A percentile compares a stretch with the other conserved stretches of the same genome.
phyloP scores from a whole-genome alignment of 2,797 vertebrate species.

The Typhlichthys subterraneus region DNA sequence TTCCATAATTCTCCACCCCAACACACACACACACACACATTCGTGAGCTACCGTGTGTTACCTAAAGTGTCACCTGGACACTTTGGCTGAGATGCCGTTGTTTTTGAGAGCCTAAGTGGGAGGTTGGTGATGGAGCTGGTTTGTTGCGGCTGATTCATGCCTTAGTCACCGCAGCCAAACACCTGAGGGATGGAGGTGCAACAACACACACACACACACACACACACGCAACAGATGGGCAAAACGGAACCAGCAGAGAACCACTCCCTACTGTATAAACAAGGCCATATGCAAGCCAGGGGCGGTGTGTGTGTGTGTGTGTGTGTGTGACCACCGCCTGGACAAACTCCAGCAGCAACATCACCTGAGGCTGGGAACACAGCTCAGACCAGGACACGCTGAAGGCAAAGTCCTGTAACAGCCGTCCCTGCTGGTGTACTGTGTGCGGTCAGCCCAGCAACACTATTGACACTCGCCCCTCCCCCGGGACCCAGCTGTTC shows the following conservation, averaged over 20 bases:
- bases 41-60: not conserved
- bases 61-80: constrained; percentile 49
- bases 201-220: constrained; percentile 22
- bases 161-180: constrained; percentile 54
- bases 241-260: constrained; percentile 32
- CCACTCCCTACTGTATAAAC: constrained; percentile 38
- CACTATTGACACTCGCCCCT: constrained; percentile 33
- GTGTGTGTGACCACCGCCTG: constrained; percentile 33
- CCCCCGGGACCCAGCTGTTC: constrained; percentile 27
- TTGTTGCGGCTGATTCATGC: constrained; percentile 49
- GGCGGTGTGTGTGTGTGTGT: constrained; percentile 10
- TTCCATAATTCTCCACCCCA: constrained; percentile 32
- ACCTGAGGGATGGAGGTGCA: constrained; percentile 48
- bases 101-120: constrained; percentile 40
- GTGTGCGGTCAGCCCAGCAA: constrained; percentile 21
- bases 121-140: constrained; percentile 43
- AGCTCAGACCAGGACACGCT: constrained; percentile 30
- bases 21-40: constrained; percentile 8
- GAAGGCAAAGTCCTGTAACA: constrained; percentile 24
- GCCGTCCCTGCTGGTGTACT: constrained; percentile 41
- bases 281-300: constrained; percentile 35
- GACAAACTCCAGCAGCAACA: constrained; percentile 37
- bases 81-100: constrained; percentile 8
- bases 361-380: constrained; percentile 48
- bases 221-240: constrained; percentile 8